phyloP scores from a whole-genome alignment of 2,888 invertebrate genomes.

The Mallateleia sp. region DNA sequence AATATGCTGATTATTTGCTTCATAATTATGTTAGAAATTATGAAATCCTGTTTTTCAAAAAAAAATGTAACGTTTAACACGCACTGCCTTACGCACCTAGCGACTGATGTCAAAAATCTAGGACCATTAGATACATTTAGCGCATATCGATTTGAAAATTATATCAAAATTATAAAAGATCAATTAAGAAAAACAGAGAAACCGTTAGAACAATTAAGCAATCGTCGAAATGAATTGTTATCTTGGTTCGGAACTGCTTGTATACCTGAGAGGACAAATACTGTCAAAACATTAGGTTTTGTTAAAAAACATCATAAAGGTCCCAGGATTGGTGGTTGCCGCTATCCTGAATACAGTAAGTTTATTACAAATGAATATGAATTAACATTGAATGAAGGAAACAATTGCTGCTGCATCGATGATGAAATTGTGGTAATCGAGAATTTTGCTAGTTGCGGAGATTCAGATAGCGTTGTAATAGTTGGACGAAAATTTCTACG shows the following conservation, averaged over 20 bases:
- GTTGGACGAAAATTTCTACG: conserved; percentile 16
- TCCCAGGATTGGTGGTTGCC: conserved; percentile 13
- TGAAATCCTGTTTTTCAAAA: background rate
- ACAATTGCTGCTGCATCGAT: conserved; percentile 17
- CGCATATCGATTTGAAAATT: no score
- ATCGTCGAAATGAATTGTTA: conserved; percentile 9
- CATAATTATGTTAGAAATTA: background rate
- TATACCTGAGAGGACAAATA: background rate
- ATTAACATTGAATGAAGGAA: background rate
- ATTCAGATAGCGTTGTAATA: conserved; percentile 19
- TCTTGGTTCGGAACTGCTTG: background rate
- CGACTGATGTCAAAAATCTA: background rate
- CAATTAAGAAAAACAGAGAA: no score
- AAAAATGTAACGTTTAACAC: conserved; percentile 6
- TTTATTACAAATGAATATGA: background rate
- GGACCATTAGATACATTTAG: no score
- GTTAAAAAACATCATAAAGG: conserved; percentile 4
- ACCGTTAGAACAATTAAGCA: conserved; percentile 23
- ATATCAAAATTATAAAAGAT: no score
- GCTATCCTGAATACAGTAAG: conserved; percentile 6
- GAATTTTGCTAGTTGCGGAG: conserved; percentile 19
- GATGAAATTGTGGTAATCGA: conserved; percentile 22
- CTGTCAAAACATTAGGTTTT: background rate
- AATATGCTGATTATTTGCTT: conserved; percentile 4
- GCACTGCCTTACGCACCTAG: conserved; percentile 1